These are phyloP conservation scores for Sphenopsis melanotis DNA, from an alignment of 2,797 vertebrate species.

Conservation along the genomic window DNA sequence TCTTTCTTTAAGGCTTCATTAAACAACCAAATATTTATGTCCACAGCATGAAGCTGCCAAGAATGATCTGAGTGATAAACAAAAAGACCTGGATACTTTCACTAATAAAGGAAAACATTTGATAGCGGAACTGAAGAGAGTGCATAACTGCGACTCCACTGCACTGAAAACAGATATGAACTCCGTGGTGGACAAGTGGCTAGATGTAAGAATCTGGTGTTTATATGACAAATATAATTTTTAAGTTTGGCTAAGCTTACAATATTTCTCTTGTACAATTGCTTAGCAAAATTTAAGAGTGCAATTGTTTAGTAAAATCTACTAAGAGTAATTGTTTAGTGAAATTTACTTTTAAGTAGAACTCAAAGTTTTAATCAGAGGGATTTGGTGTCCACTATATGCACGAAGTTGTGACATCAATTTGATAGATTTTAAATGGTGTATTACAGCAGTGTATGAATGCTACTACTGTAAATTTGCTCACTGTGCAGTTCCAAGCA, in stretches of 20 bases:
- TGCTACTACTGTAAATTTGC: background rate
- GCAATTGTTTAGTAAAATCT: background rate
- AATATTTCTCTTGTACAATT: background rate
- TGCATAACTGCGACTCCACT: constrained; percentile 75
- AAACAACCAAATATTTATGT: constrained; percentile 59
- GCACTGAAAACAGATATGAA: constrained; percentile 84
- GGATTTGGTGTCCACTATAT: background rate
- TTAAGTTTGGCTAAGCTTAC: background rate
- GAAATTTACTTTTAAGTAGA: background rate
- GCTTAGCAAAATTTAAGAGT: background rate
- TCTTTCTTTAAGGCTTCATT: background rate
- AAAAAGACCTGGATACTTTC: constrained; percentile 88
- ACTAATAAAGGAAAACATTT: constrained; percentile 87
- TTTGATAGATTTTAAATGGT: background rate
- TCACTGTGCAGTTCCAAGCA: background rate
- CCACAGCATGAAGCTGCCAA: constrained; percentile 85
- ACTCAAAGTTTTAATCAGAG: background rate
- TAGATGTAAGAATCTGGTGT: constrained; percentile 79
- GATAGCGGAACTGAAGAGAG: constrained; percentile 82
- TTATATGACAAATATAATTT: background rate
- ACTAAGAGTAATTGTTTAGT: background rate
- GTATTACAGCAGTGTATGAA: background rate
- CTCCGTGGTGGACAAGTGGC: constrained; percentile 86
- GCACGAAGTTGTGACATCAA: background rate
- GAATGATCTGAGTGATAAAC: constrained; percentile 82